Evolutionary conservation across 2,888 invertebrate species (phyloP).

Genomic region (Mythimna pallens): DNA sequence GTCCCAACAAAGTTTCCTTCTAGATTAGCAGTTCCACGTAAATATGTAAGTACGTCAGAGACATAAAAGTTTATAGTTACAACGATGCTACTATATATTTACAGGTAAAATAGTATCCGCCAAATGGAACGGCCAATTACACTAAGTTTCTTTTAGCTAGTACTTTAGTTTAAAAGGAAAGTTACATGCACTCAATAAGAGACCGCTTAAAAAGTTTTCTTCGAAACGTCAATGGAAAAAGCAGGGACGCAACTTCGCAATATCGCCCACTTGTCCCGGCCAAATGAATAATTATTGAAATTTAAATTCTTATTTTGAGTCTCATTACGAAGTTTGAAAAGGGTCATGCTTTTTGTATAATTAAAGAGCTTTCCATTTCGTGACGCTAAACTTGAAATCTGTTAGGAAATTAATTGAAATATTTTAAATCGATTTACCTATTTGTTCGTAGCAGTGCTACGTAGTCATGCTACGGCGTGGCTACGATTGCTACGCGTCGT

Average conservation of each 20-base stretch:
- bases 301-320: constrained; percentile 80
- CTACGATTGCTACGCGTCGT: constrained; percentile 36
- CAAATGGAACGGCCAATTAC: constrained; percentile 73
- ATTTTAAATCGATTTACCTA: constrained; percentile 62
- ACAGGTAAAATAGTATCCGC: constrained; percentile 63
- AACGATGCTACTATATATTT: constrained; percentile 50
- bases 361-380: constrained; percentile 75
- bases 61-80: constrained; percentile 55
- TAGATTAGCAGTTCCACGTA: constrained; percentile 55
- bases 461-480: constrained; percentile 20
- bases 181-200: constrained; percentile 82
- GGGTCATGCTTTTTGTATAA: constrained; percentile 78
- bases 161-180: constrained; percentile 78
- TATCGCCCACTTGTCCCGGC: constrained; percentile 77
- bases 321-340: constrained; percentile 78
- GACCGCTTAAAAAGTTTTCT: constrained; percentile 78
- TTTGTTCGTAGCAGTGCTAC: constrained; percentile 46
- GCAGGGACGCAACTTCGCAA: constrained; percentile 77
- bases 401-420: constrained; percentile 64
- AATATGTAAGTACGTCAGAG: constrained; percentile 54
- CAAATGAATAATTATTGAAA: constrained; percentile 83
- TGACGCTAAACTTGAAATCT: constrained; percentile 67
- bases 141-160: constrained; percentile 76
- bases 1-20: constrained; percentile 52
- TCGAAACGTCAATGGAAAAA: constrained; percentile 75